These are phyloP conservation scores for Masticophis lateralis DNA, from an alignment of 2,797 vertebrate genomes.

Conservation along the genomic window DNA sequence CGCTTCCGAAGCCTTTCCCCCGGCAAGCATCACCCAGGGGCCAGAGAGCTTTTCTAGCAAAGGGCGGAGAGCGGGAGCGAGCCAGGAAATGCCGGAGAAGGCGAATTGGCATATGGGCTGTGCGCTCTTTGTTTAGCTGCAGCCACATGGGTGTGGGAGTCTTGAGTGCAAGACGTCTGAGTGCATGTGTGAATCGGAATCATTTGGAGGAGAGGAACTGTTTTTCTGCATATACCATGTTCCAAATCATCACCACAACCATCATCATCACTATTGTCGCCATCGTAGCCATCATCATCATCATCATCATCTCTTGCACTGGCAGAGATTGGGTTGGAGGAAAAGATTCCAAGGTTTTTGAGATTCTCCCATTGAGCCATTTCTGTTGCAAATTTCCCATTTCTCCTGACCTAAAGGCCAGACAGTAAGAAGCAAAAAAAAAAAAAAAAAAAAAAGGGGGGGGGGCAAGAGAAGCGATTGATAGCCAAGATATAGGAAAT, in stretches of 20 bases:
- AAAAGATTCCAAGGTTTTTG: not conserved
- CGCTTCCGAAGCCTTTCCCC: constrained; percentile 33
- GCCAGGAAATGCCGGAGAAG: not conserved
- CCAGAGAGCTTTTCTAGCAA: not conserved
- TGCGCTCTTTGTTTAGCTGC: not conserved
- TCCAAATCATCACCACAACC: not conserved
- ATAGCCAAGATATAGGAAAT: not conserved
- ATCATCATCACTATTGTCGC: not conserved
- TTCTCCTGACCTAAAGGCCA: not conserved
- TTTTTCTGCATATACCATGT: no score
- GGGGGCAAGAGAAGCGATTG: not conserved
- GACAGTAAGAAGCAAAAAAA: not conserved
- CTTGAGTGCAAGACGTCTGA: not conserved
- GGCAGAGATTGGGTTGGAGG: not conserved
- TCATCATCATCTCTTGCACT: not conserved
- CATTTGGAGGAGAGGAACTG: not conserved
- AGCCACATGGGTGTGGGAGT: no score
- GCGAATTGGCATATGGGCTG: not conserved
- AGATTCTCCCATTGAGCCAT: not conserved
- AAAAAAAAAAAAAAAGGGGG: not conserved
- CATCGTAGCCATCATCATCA: accelerated
- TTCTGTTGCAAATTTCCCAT: not conserved
- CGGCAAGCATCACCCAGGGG: not conserved
- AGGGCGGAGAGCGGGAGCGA: not conserved
- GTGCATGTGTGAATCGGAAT: no score